Base-by-base conservation (phyloP, 1,140 invertebrate genomes). In the Aricia agestis region DNA sequence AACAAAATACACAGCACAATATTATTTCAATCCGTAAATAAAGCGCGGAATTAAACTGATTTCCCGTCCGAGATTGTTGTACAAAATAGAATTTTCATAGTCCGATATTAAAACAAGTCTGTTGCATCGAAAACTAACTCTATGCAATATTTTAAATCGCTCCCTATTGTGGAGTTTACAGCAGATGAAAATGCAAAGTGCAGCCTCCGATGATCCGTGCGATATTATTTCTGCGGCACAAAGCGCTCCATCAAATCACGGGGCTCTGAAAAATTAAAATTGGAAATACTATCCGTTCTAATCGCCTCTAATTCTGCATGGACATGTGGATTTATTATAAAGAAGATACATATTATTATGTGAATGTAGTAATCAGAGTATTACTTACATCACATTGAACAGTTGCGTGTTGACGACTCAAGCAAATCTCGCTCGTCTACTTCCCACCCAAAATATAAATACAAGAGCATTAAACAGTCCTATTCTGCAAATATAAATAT, bases 221-320 rank as follows among this genome's bases (percentile, higher is more conserved):
- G 80, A 86, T 86, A 85, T 85, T 86, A 87, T 82, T 85, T 79
- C 78, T 76, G 72, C 74, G 65, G 72, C 72, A 85, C 83, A 86
- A 86, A 86, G 80, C 73, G 76, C 73, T 71, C 84, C 84, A 86
- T 88, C 86, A 88, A 88, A 88, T 88, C 83, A 86, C 71, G 80
- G 72, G 73, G 81, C 75, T 73, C 79, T 76, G 78, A 80, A 79
- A 84, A 82, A 82, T 83, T 81, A 84, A 82, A 86, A 80, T 77
- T 82, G 77, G 72, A 79, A 82, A 74, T 75, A 66, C 59, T 72
- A 70, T 72, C 45, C 67, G 59, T 70, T 68, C 70, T 74, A 76
- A 74, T 74, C 67, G 75, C 61, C 18, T 18, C 59, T 63, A 63
- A 18, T 19, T 63, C 59, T 63, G 18, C 59, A 13, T 15, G 45